These are phyloP conservation scores for Tychaedon coryphoeus DNA, from an alignment of 2,113 vertebrate species.

Conservation along the genomic window DNA sequence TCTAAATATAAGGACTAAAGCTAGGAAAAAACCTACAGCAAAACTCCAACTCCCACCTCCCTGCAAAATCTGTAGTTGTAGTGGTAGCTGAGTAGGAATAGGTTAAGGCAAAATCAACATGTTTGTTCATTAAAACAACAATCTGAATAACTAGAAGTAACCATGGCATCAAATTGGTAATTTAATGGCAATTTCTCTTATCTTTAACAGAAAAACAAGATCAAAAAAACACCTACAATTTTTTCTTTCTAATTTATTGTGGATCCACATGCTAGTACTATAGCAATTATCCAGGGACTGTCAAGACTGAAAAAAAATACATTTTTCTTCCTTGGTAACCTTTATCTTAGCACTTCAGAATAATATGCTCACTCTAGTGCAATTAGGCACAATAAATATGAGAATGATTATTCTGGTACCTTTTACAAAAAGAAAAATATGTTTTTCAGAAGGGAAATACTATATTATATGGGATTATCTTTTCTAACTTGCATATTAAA, in stretches of 20 bases:
- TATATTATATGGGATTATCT: background rate
- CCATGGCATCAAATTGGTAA: conserved; percentile 4
- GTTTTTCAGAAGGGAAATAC: background rate
- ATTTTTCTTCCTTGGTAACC: conserved; percentile 3
- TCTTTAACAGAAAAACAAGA: conserved; percentile 13
- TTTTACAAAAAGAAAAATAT: background rate
- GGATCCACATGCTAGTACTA: background rate
- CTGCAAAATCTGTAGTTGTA: background rate
- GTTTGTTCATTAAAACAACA: conserved; percentile 31
- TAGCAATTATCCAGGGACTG: conserved; percentile 23
- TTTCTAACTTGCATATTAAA: background rate
- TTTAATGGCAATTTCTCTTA: conserved; percentile 25
- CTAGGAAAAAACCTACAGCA: background rate
- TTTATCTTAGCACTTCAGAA: conserved; percentile 20
- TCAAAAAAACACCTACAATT: background rate
- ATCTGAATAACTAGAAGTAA: conserved; percentile 13
- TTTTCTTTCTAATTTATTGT: conserved; percentile 23
- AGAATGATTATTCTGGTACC: background rate
- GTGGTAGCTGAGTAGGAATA: conserved; percentile 9
- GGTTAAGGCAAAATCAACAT: conserved; percentile 28
- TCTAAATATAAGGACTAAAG: background rate
- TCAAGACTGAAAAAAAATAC: background rate
- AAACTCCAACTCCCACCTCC: background rate
- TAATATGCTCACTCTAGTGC: background rate
- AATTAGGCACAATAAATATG: background rate